A percentile compares a stretch with the other conserved stretches of the same genome.
Evolutionary conservation across 2,113 vertebrate genomes (phyloP).

Genomic region (Apteryx owenii): DNA sequence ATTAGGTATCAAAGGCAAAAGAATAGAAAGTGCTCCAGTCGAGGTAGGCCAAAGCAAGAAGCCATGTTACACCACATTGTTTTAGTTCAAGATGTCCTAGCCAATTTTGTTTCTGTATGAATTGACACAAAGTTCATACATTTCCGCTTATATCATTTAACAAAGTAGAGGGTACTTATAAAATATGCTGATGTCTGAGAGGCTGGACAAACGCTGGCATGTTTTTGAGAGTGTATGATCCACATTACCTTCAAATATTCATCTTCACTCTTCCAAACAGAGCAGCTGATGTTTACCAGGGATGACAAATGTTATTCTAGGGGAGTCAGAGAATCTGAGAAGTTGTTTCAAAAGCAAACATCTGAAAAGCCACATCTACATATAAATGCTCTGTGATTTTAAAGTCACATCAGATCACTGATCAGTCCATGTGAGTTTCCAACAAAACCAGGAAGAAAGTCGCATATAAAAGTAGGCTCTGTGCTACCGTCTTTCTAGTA

Average conservation of each 20-base stretch:
- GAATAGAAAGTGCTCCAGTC: neutral
- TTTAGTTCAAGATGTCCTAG: neutral
- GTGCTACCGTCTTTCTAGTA: neutral
- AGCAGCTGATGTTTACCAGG: neutral
- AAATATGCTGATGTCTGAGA: neutral
- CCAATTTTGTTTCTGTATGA: neutral
- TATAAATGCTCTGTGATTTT: neutral
- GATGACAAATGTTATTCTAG: neutral
- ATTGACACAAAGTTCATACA: neutral
- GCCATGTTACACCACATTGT: neutral
- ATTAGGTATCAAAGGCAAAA: neutral
- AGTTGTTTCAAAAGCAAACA: neutral
- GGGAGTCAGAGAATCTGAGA: neutral
- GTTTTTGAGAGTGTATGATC: neutral
- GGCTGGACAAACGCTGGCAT: neutral
- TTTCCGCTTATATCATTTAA: neutral
- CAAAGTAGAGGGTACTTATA: neutral
- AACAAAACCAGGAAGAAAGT: neutral
- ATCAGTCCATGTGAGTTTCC: neutral
- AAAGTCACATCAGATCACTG: neutral
- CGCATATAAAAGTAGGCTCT: neutral
- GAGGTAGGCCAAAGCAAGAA: neutral
- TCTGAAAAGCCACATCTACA: neutral
- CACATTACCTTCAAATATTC: neutral
- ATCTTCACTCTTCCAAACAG: neutral